Base-by-base conservation (phyloP, 2,113 vertebrate species). In the Cromileptes altivelis region DNA sequence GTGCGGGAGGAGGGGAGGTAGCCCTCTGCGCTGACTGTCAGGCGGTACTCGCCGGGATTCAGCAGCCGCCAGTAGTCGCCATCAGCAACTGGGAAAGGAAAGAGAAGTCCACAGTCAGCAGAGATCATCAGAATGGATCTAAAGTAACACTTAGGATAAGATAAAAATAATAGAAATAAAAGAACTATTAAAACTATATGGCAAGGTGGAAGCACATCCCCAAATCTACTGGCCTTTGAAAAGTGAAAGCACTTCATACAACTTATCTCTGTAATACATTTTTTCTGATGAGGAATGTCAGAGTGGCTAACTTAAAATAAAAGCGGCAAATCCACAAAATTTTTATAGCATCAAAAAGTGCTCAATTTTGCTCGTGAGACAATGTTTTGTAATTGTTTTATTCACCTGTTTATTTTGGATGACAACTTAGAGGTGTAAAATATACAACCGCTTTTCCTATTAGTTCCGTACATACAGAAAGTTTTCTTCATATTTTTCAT, bases 21-120 rank as follows among this genome's bases (percentile, higher is more conserved):
- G 64, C 97, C 97, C 33, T 97, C 96, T 0, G 97, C 97, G 0
- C 84, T 94, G 0, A 89, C 98, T 0, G 91, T 97, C 65, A 99
- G 95, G 0, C 94, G 94, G 89, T 99, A 99, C 74, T 99, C 97
- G 0, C 98, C 98, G 0, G 98, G 98, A 82, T 99, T 99, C 87
- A 99, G 94, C 91, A 99, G 96, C 40, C 98, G 96, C 97, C 97
- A 99, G 88, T 96, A 99, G 63, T 99, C 98, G 0, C 98, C 98
- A 0, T 95, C 92, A 0, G 91, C 76, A 15, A 95, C 98, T 99
- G 53, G 0, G 23, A 5, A 18, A 45, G n/a, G 40, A 47, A 30
- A 47, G 6, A 49, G 6, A 21, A 12, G 4, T 1, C 19, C 0
- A 19, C 2, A 3, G 40, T 49, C 15, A 47, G 27, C 23, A 4